These are phyloP conservation scores for Poecilia gillii DNA, from an alignment of 2,797 vertebrate species.

Conservation along the genomic window DNA sequence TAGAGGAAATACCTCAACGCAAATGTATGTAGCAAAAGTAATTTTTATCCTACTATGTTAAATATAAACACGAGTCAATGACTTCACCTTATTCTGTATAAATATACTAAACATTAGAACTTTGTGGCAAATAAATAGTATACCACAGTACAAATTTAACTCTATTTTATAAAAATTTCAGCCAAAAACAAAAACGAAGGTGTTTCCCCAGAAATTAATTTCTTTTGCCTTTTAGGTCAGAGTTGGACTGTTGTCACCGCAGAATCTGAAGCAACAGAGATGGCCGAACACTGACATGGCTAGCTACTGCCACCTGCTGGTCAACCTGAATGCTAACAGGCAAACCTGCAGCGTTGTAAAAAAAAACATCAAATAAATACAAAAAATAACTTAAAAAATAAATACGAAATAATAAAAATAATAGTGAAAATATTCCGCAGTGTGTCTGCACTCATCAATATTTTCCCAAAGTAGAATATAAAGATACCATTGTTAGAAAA, in stretches of 20 bases:
- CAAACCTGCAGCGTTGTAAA: neutral
- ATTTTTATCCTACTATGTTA: no score
- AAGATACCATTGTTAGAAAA: neutral
- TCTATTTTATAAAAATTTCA: no score
- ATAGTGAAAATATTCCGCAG: neutral
- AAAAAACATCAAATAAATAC: neutral
- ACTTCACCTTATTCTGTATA: neutral
- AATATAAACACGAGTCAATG: neutral
- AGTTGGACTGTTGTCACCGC: no score
- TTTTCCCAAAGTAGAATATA: neutral
- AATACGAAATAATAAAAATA: no score
- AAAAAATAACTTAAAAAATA: neutral
- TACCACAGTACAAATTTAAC: neutral
- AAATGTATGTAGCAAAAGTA: no score
- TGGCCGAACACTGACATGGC: neutral
- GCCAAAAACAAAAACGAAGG: no score
- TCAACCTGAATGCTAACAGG: neutral
- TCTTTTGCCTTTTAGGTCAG: no score
- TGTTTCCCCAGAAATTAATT: no score
- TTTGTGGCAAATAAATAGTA: neutral
- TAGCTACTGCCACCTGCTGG: slow-evolving; percentile 6
- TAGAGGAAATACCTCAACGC: no score
- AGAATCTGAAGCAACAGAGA: neutral
- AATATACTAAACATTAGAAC: neutral
- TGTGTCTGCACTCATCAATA: neutral